Evolutionary conservation across 2,113 vertebrate species (phyloP), one percentile per base, ranked within the genome.

Genomic region (Coptodon bakossiorum): DNA sequence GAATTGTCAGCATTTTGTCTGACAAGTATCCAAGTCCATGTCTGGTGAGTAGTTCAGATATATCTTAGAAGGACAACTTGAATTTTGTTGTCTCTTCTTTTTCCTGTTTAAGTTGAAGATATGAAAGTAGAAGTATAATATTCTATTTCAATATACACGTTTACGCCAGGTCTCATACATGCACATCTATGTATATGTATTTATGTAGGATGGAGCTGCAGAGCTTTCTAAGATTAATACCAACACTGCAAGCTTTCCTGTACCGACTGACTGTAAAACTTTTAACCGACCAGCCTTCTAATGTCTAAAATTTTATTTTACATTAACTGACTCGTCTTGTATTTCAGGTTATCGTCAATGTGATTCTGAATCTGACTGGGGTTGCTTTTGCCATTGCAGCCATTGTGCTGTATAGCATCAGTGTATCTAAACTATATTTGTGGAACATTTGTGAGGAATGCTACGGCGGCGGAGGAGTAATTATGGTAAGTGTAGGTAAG

Each of bases 11-110:
- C 82, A 90, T 96, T 68, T 57, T 96, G n/a, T 90, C 93, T 24
- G 93, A 95, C 80, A 95, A 83, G 91, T 93, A 27, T 82, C 94
- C 95, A 6, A 96, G 92, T 86, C 92, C 88, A 16, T 95, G 93
- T 84, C 45, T 96, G 91, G 96, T 96, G 87, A 95, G 96, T 94
- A 48, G 9, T 52, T 57, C 9, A 71, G 3, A 7, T 57, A 9
- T 16, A 7, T 48, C 10, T 80, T 27, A 17, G 9, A 29, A 45
- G 1, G 6, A 40, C 10, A 13, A 19, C 4, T 68, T 68, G 1
- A 22, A 22, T 22, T 68, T 59, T 1, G 29, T 54, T 57, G 12
- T 57, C 6, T 27, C 12, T 13, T 56, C 6, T 6, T 13, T 13
- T 56, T 56, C 6, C 22, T 27, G 22, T 57, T 57, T 17, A 31